Percentiles rank a stretch among this genome's conserved stretches.
phyloP scores from a whole-genome alignment of 2,797 vertebrate species.

The Bovichtus diacanthus region DNA sequence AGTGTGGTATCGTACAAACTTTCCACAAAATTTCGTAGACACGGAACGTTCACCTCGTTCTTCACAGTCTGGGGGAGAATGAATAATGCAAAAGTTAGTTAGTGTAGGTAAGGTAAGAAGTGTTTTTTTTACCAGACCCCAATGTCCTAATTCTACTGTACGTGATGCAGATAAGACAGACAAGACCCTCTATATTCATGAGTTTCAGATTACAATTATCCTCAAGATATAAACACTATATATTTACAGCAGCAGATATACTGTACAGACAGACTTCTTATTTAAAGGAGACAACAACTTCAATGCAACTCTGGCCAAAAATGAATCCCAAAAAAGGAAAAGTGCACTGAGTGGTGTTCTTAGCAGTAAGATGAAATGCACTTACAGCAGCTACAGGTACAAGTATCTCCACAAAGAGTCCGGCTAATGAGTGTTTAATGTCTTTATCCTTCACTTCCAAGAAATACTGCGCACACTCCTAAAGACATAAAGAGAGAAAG shows the following conservation, averaged over 20 bases:
- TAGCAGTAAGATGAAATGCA: slow-evolving; percentile 61
- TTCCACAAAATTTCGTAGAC: slow-evolving; percentile 98
- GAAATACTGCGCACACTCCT: slow-evolving; percentile 99
- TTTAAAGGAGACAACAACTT: neutral
- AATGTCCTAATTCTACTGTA: neutral
- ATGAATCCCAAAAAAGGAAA: neutral
- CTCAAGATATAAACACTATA: neutral
- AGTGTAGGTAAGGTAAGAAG: neutral
- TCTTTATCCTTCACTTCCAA: slow-evolving; percentile 99
- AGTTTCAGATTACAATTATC: neutral
- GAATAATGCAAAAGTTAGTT: neutral
- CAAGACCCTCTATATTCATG: neutral
- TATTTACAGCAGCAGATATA: neutral
- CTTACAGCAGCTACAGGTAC: slow-evolving; percentile 99
- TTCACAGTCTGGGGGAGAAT: slow-evolving; percentile 91
- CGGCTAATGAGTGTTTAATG: slow-evolving; percentile 97
- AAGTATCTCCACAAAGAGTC: slow-evolving; percentile 98
- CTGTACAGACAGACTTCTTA: neutral
- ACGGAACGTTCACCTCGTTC: slow-evolving; percentile 99
- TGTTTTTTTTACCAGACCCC: neutral
- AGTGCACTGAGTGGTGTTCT: neutral
- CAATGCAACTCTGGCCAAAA: neutral
- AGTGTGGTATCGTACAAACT: slow-evolving; percentile 97
- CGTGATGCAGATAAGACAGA: neutral
- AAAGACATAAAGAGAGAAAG: slow-evolving; percentile 33